phyloP scores from a whole-genome alignment of 2,888 invertebrate species.

The Eristalis pertinax region DNA sequence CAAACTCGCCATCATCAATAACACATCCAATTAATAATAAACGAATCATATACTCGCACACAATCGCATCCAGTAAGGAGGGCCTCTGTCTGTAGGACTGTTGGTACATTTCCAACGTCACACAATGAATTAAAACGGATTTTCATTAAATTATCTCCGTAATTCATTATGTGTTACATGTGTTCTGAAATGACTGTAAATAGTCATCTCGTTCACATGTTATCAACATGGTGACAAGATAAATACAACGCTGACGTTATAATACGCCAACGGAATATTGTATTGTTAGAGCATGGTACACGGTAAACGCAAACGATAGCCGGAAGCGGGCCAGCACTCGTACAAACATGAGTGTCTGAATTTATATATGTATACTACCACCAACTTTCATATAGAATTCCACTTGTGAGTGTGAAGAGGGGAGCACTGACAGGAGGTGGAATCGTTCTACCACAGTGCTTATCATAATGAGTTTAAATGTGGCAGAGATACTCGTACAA shows the following conservation, averaged over 20 bases:
- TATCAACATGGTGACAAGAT: constrained; percentile 52
- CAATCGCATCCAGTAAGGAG: background rate
- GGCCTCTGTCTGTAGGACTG: background rate
- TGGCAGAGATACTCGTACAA: constrained; percentile 34
- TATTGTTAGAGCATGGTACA: constrained; percentile 50
- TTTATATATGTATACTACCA: background rate
- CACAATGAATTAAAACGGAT: constrained; percentile 63
- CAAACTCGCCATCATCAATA: constrained; percentile 64
- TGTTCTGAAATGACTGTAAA: constrained; percentile 49
- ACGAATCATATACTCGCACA: constrained; percentile 52
- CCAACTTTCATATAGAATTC: constrained; percentile 26
- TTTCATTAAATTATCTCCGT: constrained; percentile 68
- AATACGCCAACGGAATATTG: constrained; percentile 30
- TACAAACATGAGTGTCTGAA: background rate
- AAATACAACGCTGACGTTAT: constrained; percentile 51
- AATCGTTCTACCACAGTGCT: constrained; percentile 33
- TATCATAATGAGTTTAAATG: constrained; percentile 70
- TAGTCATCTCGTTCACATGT: constrained; percentile 45
- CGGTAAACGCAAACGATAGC: constrained; percentile 41
- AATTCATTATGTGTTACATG: constrained; percentile 64
- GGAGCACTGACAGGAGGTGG: background rate
- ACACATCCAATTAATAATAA: constrained; percentile 65
- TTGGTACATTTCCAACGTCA: constrained; percentile 38
- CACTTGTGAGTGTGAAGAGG: constrained; percentile 12
- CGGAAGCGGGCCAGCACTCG: constrained; percentile 52